These are phyloP conservation scores for Scolanthus callimorphus DNA, from an alignment of 92 coral and sea anemone species.

Conservation along the genomic window DNA sequence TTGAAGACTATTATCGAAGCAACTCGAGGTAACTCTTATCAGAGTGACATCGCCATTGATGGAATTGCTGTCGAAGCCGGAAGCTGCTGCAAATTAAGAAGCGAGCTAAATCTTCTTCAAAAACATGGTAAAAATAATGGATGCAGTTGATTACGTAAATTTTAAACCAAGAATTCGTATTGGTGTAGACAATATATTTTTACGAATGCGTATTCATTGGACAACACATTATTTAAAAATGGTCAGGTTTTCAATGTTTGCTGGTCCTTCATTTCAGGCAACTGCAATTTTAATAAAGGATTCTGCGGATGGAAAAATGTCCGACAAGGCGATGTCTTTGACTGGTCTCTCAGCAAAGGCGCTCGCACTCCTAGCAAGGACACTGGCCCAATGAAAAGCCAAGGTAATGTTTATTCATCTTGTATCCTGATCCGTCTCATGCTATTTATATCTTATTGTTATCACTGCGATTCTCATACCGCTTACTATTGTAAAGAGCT, in stretches of 20 bases:
- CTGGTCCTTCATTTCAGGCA: slow-evolving; percentile 33
- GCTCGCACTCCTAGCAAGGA: slow-evolving; percentile 56
- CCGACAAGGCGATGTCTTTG: slow-evolving; percentile 62
- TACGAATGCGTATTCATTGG: too few relatives aligned
- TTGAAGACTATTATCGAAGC: slow-evolving; percentile 56
- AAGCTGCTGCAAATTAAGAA: slow-evolving; percentile 44
- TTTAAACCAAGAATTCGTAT: too few relatives aligned
- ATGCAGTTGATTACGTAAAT: too few relatives aligned
- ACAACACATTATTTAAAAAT: not conserved
- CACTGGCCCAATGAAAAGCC: slow-evolving; percentile 64
- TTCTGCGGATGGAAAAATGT: slow-evolving; percentile 57
- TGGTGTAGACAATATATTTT: too few relatives aligned
- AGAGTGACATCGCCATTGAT: slow-evolving; percentile 62
- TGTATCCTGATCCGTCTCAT: too few relatives aligned
- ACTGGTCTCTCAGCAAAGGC: slow-evolving; percentile 63
- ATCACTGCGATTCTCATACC: too few relatives aligned
- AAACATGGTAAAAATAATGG: not conserved
- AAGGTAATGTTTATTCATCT: too few relatives aligned
- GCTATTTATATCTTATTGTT: too few relatives aligned
- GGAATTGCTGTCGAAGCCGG: slow-evolving; percentile 55
- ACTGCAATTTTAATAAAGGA: slow-evolving; percentile 61
- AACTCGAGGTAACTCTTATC: slow-evolving; percentile 16
- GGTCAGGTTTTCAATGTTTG: too few relatives aligned
- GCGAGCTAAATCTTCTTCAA: slow-evolving; percentile 24
- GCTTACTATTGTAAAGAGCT: too few relatives aligned